Evolutionary conservation across 2,113 vertebrate species (phyloP), one percentile per base, ranked within the genome.

Genomic region (Agelaius phoeniceus): DNA sequence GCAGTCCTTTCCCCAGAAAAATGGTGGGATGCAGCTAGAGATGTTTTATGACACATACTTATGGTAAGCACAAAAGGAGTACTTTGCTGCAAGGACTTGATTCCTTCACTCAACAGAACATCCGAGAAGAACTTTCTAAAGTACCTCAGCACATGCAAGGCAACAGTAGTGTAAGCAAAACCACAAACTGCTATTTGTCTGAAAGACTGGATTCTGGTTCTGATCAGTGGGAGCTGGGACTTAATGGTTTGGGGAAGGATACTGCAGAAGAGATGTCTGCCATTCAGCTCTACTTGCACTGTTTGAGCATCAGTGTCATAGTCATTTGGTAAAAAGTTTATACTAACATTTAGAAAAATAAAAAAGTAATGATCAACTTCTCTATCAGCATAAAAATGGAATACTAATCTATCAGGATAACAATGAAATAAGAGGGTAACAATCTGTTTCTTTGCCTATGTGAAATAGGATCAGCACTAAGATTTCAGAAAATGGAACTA

Each of bases 141-240:
- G 8, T 28, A 26, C 39, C 28, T 11, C 20, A 65, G 17, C 20
- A 66, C 3, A 4, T 35, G 8, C 59, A 78, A 35, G 10, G 30
- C 28, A 76, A 44, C 7, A 23, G 22, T 6, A 46, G 24, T 0
- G 0, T 13, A 58, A 89, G 6, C 5, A n/a, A 72, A 83, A 14
- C 0, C 19, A 18, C 12, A 13, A 62, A 28, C 2, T 37, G 10
- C 13, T 41, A 1, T 58, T n/a, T 54, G 2, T 31, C 46, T 52
- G 15, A 59, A 59, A 51, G 35, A 31, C 10, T 24, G 58, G 18
- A 4, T 68, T 72, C 5, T 75, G 35, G 15, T 46, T 65, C 31
- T 33, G 10, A 35, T 39, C 61, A 48, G 48, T 20, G n/a, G 39
- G n/a, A 44, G 8, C 15, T 82, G 44, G 12, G 44, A 65, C 9